Evolutionary conservation across 2,113 vertebrate genomes (phyloP).

Genomic region (Erinaceus europaeus): DNA sequence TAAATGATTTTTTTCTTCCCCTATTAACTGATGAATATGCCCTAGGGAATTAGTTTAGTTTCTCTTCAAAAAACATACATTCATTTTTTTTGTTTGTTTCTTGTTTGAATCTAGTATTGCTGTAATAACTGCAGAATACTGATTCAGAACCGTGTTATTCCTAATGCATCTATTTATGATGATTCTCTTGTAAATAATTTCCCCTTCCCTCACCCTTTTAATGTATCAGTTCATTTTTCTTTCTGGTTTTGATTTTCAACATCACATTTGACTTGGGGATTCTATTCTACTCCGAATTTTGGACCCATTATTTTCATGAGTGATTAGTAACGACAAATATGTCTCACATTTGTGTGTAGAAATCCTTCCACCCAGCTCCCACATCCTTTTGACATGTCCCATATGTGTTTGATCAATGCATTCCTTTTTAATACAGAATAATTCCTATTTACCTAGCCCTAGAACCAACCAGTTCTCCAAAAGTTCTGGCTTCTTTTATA

Average conservation of each 20-base stretch:
- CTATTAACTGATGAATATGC: neutral
- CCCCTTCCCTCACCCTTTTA: neutral
- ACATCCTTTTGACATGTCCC: neutral
- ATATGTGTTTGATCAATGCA: neutral
- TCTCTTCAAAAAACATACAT: neutral
- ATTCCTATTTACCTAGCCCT: neutral
- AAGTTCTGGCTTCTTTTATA: neutral
- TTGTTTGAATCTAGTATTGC: slow-evolving; percentile 20
- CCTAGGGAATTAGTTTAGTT: slow-evolving; percentile 11
- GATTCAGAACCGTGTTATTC: neutral
- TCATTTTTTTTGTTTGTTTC: neutral
- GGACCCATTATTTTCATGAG: neutral
- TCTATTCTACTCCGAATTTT: neutral
- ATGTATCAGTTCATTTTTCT: neutral
- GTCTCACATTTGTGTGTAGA: neutral
- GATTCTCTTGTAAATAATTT: neutral
- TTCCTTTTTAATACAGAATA: neutral
- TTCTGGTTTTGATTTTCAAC: slow-evolving; percentile 27
- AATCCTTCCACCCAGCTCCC: neutral
- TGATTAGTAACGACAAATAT: slow-evolving; percentile 21
- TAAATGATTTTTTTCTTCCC: neutral
- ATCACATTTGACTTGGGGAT: no score
- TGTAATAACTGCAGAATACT: neutral
- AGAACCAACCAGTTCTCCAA: slow-evolving; percentile 8
- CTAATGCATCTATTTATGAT: neutral